A percentile compares a stretch with the other conserved stretches of the same genome.
Conservation (phyloP, 1,140 invertebrate species). For the Trichonephila clavipes region DNA sequence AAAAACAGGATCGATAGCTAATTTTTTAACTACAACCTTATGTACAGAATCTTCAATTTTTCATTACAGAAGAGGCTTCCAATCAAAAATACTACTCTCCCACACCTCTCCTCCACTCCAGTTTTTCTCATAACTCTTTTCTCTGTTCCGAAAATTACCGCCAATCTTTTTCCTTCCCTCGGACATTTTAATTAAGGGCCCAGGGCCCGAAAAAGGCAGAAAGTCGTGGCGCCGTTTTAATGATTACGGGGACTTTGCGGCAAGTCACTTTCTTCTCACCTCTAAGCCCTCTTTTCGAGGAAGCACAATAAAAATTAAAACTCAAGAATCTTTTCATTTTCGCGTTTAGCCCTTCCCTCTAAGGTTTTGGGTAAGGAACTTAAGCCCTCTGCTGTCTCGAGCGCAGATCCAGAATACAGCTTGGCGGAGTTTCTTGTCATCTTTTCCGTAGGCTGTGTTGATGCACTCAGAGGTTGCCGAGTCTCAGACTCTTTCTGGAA, state of each 20-base stretch:
- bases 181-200: constrained; percentile 76
- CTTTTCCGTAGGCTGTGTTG: constrained; percentile 63
- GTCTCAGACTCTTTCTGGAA: neutral
- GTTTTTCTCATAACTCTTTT: no score
- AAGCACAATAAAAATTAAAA: constrained; percentile 76
- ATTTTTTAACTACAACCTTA: no score
- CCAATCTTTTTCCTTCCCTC: constrained; percentile 16
- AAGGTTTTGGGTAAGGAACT: constrained; percentile 61
- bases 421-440: constrained; percentile 71
- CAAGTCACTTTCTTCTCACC: constrained; percentile 74
- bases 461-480: constrained; percentile 55
- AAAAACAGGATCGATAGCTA: no score
- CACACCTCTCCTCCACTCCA: no score
- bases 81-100: no score
- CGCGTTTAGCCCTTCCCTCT: constrained; percentile 61
- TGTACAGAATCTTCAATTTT: no score
- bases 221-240: constrained; percentile 72
- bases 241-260: constrained; percentile 73
- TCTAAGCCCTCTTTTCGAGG: constrained; percentile 61
- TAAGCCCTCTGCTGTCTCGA: constrained; percentile 71
- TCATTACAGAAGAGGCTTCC: no score
- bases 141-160: constrained; percentile 12
- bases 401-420: constrained; percentile 21
- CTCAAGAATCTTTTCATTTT: constrained; percentile 77
- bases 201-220: neutral